A percentile compares a stretch with the other conserved stretches of the same genome.
Conservation (phyloP, 2,797 vertebrate species). For the Fistularia commersonii region DNA sequence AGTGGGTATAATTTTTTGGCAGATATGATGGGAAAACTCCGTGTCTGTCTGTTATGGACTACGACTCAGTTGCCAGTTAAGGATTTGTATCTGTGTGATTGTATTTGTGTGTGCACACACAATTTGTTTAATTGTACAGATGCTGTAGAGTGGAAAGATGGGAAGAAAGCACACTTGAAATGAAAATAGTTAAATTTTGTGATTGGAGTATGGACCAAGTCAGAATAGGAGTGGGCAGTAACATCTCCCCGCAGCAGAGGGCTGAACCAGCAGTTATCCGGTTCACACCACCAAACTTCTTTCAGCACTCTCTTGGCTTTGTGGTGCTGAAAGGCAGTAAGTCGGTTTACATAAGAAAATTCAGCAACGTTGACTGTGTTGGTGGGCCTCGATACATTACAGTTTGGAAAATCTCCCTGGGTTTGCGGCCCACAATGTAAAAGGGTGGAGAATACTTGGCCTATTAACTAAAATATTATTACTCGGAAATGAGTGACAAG, state of each 20-base stretch:
- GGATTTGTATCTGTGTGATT: constrained; percentile 15
- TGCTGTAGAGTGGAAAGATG: constrained; percentile 3
- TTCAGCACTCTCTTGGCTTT: constrained; percentile 39
- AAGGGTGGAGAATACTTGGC: constrained; percentile 11
- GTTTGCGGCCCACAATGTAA: constrained; percentile 23
- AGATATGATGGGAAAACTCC: constrained; percentile 19
- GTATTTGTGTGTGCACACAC: constrained; percentile 1
- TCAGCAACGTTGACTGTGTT: constrained; percentile 21
- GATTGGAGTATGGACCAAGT: neutral
- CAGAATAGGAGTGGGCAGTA: constrained; percentile 2
- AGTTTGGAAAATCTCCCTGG: constrained; percentile 29
- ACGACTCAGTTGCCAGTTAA: constrained; percentile 16
- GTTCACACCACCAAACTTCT: constrained; percentile 35
- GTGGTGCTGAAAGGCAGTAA: constrained; percentile 34
- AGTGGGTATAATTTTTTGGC: constrained; percentile 26
- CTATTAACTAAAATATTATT: constrained; percentile 25
- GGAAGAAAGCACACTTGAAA: neutral
- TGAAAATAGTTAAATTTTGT: neutral
- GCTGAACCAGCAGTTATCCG: constrained; percentile 25
- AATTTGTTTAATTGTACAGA: constrained; percentile 5
- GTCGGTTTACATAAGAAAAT: constrained; percentile 30
- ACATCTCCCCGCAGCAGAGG: neutral
- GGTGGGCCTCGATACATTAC: constrained; percentile 32
- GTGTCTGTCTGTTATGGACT: constrained; percentile 11
- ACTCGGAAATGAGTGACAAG: constrained; percentile 12